A percentile compares a stretch with the other conserved stretches of the same genome.
These are phyloP conservation scores for Apamea epomidion DNA, from an alignment of 2,888 invertebrate species.

Conservation along the genomic window DNA sequence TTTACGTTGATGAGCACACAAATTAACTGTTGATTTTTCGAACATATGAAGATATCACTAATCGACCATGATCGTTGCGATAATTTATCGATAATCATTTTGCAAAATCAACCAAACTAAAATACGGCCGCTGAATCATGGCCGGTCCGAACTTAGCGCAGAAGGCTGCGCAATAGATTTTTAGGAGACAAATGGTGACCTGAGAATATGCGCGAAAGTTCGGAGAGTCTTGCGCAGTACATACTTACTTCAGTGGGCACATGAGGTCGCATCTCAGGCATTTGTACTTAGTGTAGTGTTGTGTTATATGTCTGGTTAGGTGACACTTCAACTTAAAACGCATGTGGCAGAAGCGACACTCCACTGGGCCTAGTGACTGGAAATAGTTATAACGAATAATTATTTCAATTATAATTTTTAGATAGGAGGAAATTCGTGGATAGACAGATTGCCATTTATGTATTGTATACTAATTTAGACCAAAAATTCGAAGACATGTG, in stretches of 20 bases:
- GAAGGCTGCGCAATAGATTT: neutral
- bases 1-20: no score
- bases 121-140: neutral
- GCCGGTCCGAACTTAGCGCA: neutral
- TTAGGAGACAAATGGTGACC: neutral
- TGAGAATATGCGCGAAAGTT: neutral
- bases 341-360: conserved; percentile 79
- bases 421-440: neutral
- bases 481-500: neutral
- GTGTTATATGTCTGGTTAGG: conserved; percentile 75
- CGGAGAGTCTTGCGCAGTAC: neutral
- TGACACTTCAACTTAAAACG: conserved; percentile 78
- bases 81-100: neutral
- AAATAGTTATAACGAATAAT: conserved; percentile 6
- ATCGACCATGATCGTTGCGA: neutral
- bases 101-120: conserved; percentile 1
- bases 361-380: conserved; percentile 72
- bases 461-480: neutral
- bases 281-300: conserved; percentile 75
- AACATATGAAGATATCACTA: neutral
- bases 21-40: no score
- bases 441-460: neutral
- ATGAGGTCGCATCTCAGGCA: conserved; percentile 75
- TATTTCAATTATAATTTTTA: neutral
- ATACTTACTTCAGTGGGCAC: conserved; percentile 70